Evolutionary conservation across 1,140 invertebrate genomes (phyloP), one percentile per base, ranked within the genome.

Genomic region (Bactericera cockerelli): DNA sequence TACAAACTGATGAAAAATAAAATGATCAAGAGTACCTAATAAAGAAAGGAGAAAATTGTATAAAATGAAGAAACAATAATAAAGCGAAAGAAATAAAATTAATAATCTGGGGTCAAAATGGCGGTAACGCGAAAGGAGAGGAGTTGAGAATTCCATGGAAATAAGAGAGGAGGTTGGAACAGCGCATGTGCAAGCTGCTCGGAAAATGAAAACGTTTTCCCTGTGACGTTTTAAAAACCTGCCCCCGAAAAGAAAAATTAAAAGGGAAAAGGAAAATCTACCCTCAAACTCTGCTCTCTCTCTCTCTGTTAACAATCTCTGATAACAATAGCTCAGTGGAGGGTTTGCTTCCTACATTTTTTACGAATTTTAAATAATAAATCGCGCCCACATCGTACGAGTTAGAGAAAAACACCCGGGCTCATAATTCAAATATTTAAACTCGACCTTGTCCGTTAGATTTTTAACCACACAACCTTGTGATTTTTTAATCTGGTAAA

Each of bases 281-380:
- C 42, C 42, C 42, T 49, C n/a, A n/a, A 31, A 31, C 28, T 31
- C 28, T n/a, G n/a, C n/a, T n/a, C n/a, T n/a, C n/a, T n/a, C n/a
- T n/a, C n/a, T n/a, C 4, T 31, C 4, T 31, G 28, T 6, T 4
- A 13, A 19, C 4, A 49, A 49, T 19, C 42, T 49, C 3, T 19
- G 22, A 49, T 49, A 49, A 49, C 42, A 49, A 49, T 49, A 49
- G 42, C 42, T 22, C n/a, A n/a, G 42, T 49, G 42, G 42, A 49
- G 42, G 42, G 42, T 36, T 36, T 36, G 10, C 22, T 49, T 49
- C 22, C 3, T 49, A 22, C 22, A 22, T 49, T 49, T 49, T 22
- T 49, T 13, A 31, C 28, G 28, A 31, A 6, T 49, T 49, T 49
- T 19, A 49, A 49, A 49, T 49, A 49, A 19, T 49, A 49, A 49